Evolutionary conservation across 2,797 vertebrate genomes (phyloP).

Genomic region (Triplophysa yarkandensis): DNA sequence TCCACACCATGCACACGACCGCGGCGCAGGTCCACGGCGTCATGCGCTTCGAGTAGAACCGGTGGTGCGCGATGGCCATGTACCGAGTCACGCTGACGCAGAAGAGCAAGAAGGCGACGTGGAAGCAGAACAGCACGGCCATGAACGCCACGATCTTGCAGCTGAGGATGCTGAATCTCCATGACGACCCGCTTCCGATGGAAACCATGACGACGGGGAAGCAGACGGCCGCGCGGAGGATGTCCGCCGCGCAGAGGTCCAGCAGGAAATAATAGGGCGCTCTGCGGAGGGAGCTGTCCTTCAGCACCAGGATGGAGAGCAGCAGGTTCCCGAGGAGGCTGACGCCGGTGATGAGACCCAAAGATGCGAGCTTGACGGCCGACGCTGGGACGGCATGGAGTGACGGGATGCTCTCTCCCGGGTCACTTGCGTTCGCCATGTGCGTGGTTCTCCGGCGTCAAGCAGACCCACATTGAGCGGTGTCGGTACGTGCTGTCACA

Average conservation of each 20-base stretch:
- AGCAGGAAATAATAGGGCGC: conserved; percentile 93
- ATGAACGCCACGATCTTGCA: conserved; percentile 92
- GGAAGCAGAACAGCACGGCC: conserved; percentile 94
- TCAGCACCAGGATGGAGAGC: conserved; percentile 87
- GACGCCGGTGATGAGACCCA: conserved; percentile 87
- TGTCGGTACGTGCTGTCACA: too few species aligned
- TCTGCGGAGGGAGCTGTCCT: conserved; percentile 86
- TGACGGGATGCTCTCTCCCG: conserved; percentile 79
- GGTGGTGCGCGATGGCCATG: conserved; percentile 95
- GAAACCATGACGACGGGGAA: conserved; percentile 94
- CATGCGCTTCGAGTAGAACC: conserved; percentile 94
- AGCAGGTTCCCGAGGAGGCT: conserved; percentile 89
- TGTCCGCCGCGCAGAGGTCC: conserved; percentile 91
- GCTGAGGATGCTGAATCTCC: conserved; percentile 84
- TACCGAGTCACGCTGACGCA: conserved; percentile 94
- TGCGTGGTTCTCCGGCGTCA: conserved; percentile 61
- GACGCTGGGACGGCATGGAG: conserved; percentile 81
- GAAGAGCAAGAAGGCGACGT: conserved; percentile 92
- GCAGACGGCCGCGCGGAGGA: conserved; percentile 87
- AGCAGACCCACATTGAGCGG: conserved; percentile 65
- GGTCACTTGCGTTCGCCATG: conserved; percentile 90
- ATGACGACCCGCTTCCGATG: conserved; percentile 81
- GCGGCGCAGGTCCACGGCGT: conserved; percentile 90
- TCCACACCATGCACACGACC: conserved; percentile 93
- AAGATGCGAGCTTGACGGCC: conserved; percentile 87